Conservation (phyloP, 2,113 vertebrate species). For the Ctenomys sociabilis region DNA sequence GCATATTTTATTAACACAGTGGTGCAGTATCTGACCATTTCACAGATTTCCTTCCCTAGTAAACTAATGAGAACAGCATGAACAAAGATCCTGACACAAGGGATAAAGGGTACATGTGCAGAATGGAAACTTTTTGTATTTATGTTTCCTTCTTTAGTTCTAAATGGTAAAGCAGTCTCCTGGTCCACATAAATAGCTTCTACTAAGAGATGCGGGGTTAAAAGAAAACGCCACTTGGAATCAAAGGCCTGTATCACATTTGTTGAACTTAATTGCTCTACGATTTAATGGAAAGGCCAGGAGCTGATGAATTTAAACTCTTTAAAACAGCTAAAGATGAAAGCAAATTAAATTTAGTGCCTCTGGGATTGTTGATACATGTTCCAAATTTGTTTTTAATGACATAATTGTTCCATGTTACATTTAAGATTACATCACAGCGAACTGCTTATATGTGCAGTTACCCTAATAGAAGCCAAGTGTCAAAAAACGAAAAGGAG, state of each 20-base stretch:
- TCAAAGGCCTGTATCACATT: neutral
- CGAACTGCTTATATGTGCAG: slow-evolving; percentile 65
- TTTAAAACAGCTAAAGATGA: slow-evolving; percentile 73
- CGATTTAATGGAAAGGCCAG: slow-evolving; percentile 42
- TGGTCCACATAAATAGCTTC: slow-evolving; percentile 18
- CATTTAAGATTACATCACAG: slow-evolving; percentile 66
- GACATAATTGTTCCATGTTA: slow-evolving; percentile 76
- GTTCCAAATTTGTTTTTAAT: slow-evolving; percentile 75
- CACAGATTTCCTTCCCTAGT: neutral
- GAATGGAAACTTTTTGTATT: neutral
- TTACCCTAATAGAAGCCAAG: slow-evolving; percentile 59
- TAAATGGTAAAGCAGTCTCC: slow-evolving; percentile 42
- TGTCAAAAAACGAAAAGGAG: slow-evolving; percentile 56
- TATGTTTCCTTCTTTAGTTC: slow-evolving; percentile 22
- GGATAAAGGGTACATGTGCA: neutral
- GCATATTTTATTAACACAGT: slow-evolving; percentile 44
- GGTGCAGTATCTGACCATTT: neutral
- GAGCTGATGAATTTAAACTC: slow-evolving; percentile 69
- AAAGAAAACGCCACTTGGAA: slow-evolving; percentile 39
- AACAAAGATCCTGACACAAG: neutral
- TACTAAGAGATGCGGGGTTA: slow-evolving; percentile 25
- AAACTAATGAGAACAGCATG: neutral
- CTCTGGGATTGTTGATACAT: slow-evolving; percentile 73
- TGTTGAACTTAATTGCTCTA: slow-evolving; percentile 54
- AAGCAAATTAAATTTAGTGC: slow-evolving; percentile 76